These are phyloP conservation scores for Ophiothrix spiculata DNA, from an alignment of 35 echinoderm and acorn worm genomes.

Conservation along the genomic window DNA sequence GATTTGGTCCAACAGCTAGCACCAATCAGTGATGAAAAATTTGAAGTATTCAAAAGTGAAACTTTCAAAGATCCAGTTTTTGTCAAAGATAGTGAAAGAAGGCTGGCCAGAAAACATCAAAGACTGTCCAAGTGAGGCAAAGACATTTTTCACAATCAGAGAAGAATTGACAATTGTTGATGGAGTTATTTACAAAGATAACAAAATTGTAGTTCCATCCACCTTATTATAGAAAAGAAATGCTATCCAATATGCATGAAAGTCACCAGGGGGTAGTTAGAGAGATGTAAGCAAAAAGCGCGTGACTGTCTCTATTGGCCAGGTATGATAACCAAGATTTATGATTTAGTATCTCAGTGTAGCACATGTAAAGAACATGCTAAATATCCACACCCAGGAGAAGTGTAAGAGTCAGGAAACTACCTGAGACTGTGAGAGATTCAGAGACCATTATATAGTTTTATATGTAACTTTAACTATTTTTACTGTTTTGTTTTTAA, in stretches of 20 bases:
- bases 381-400: slow-evolving; percentile 21
- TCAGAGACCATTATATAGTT: no score
- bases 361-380: slow-evolving; percentile 19
- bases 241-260: slow-evolving; percentile 23
- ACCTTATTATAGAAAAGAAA: slow-evolving; percentile 1
- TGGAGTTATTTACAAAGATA: slow-evolving; percentile 29
- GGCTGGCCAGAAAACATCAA: slow-evolving; percentile 33
- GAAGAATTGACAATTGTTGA: slow-evolving; percentile 49
- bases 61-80: slow-evolving; percentile 41
- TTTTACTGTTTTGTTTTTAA: no score
- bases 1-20: slow-evolving; percentile 9
- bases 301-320: slow-evolving; percentile 67
- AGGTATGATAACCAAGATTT: slow-evolving; percentile 36
- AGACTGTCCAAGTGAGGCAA: neutral
- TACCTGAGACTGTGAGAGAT: no score
- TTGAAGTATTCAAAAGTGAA: slow-evolving; percentile 40
- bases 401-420: neutral
- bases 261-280: slow-evolving; percentile 43
- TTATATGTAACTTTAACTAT: no score
- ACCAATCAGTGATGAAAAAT: neutral
- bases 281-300: slow-evolving; percentile 32
- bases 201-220: slow-evolving; percentile 18
- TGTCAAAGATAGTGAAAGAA: slow-evolving; percentile 15
- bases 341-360: slow-evolving; percentile 45
- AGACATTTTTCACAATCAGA: slow-evolving; percentile 22